Evolutionary conservation across 2,888 invertebrate species (phyloP), one percentile per base, ranked within the genome.

Genomic region (Eilema sororculum): DNA sequence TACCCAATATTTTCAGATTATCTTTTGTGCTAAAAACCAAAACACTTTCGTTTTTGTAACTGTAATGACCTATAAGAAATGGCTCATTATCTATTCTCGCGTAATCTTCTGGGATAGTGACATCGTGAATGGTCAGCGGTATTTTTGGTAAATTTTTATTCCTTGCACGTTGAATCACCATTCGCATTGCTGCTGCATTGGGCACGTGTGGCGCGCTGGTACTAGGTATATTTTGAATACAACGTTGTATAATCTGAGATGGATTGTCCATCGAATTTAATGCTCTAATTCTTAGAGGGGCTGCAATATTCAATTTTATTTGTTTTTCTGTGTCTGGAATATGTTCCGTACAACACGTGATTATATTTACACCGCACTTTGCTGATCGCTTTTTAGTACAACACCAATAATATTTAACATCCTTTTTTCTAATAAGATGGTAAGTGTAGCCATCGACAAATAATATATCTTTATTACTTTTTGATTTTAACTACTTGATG

Each of bases 101-200:
- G 6, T 24, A 22, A 24, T 58, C 58, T 25, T 58, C 25, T 24
- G 58, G 58, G 24, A 66, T 63, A 37, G 57, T 62, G 28, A 69
- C 37, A 60, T 13, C 25, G 24, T 65, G 65, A 22, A 61, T 56
- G 25, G 61, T 33, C 52, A 65, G 61, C 12, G 65, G 65, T 65
- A 68, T 57, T 24, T 22, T 64, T 64, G 70, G 73, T 61, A 70
- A 64, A 65, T 67, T 64, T 24, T 67, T 70, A 52, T 67, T 73
- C 28, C 73, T 59, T 61, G 22, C 73, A 24, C 67, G 24, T 41
- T 73, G 67, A 56, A 67, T 64, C 24, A 65, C 61, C 28, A 60
- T 33, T 73, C 69, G 56, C 73, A 69, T 69, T 20, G 69, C 69
- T 28, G 69, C 65, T 25, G 60, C 65, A 52, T 46, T 68, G 5